Evolutionary conservation across 2,113 vertebrate species (phyloP), one percentile per base, ranked within the genome.

Genomic region (Platycercus adscitus): DNA sequence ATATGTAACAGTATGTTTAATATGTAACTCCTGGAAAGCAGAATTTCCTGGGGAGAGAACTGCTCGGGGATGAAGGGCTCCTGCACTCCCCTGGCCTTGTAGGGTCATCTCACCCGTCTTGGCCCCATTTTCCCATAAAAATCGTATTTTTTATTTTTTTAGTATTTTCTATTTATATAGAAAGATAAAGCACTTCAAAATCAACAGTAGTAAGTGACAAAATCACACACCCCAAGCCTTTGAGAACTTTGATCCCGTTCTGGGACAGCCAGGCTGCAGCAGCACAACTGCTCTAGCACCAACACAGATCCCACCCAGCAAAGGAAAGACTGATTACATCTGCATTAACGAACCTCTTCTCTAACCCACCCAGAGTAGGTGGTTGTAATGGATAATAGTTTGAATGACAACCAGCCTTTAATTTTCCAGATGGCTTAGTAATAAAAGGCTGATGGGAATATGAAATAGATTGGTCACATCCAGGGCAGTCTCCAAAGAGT

Each of bases 341-440:
- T 3, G 0, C 33, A 20, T 43, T 72, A 53, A 79, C 19, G 71
- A 82, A 84, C 53, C 43, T 52, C 68, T 81, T 61, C 92, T 89
- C 70, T 24, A 35, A 41, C 52, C 84, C 79, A 89, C 91, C 88
- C 88, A 88, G 94, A 80, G 72, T 16, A 69, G 64, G 13, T 86
- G 52, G 49, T 60, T 58, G 65, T 73, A 91, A 95, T 75, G 76
- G 90, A 76, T 65, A 64, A 78, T 50, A 41, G 71, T 85, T 93
- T 95, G 92, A 97, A 94, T 41, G 80, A 64, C 56, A 95, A 81
- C 75, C 97, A 98, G 94, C 79, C 53, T 68, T 96, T 91, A 94
- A 97, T 98, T 96, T 98, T 97, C 94, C 96, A 97, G 95, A 93
- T 90, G 88, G 83, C 65, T 88, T 93, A 91, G 55, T 72, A 82